Conservation (phyloP, 2,888 invertebrate species). For the Magallana nippona region DNA sequence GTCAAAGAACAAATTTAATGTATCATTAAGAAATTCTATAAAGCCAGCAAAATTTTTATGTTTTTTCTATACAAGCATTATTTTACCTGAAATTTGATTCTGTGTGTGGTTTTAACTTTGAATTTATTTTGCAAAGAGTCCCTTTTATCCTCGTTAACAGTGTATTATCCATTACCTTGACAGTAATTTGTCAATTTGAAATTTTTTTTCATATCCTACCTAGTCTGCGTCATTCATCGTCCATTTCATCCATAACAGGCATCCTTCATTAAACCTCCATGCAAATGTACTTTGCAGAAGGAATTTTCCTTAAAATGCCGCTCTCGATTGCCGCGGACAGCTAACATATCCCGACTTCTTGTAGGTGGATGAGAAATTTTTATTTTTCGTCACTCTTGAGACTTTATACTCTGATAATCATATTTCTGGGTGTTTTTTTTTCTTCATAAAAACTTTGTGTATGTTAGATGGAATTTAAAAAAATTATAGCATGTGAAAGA, state of each 20-base stretch:
- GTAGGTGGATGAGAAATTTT: slow-evolving; percentile 52
- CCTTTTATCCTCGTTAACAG: too few relatives aligned
- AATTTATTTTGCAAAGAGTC: too few relatives aligned
- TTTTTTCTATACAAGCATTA: too few relatives aligned
- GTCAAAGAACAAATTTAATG: too few relatives aligned
- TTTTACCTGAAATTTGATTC: too few relatives aligned
- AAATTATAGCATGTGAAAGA: too few relatives aligned
- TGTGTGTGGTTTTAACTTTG: too few relatives aligned
- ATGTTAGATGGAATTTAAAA: slow-evolving; percentile 1
- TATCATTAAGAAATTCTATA: too few relatives aligned
- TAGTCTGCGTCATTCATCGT: slow-evolving; percentile 5
- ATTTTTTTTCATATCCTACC: background rate
- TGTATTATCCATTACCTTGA: too few relatives aligned
- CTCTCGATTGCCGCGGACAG: slow-evolving; percentile 61
- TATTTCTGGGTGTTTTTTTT: slow-evolving; percentile 17
- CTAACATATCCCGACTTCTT: slow-evolving; percentile 61
- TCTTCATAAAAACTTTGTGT: background rate
- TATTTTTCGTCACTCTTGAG: slow-evolving; percentile 19
- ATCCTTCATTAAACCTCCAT: background rate
- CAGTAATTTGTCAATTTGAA: too few relatives aligned
- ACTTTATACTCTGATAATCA: slow-evolving; percentile 8
- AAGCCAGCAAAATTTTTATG: too few relatives aligned
- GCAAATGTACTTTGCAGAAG: slow-evolving; percentile 57
- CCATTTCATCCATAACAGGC: slow-evolving; percentile 6
- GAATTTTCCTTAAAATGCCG: slow-evolving; percentile 63